These are phyloP conservation scores for Leptodactylus fuscus DNA, from an alignment of 2,113 vertebrate species.

Conservation along the genomic window DNA sequence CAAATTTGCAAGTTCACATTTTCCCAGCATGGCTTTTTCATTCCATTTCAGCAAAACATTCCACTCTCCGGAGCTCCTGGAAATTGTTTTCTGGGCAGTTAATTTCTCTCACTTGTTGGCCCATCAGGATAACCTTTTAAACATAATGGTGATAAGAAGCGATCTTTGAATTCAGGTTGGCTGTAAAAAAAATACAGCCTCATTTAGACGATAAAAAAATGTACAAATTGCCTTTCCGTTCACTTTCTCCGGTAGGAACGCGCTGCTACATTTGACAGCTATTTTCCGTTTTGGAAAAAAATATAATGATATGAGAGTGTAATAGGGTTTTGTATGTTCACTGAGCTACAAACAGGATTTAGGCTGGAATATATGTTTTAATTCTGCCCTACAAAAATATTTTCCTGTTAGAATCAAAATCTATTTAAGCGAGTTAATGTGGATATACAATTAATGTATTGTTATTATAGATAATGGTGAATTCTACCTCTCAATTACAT, in stretches of 20 bases:
- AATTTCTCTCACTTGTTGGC: conserved; percentile 56
- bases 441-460: background rate
- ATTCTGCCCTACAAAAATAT: background rate
- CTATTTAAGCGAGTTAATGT: background rate
- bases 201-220: conserved; percentile 45
- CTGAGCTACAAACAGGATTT: background rate
- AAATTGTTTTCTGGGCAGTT: conserved; percentile 59
- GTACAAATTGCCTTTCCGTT: conserved; percentile 4
- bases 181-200: conserved; percentile 39
- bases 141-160: conserved; percentile 54
- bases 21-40: conserved; percentile 56
- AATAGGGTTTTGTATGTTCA: conserved; percentile 3
- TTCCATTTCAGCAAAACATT: conserved; percentile 47
- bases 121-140: conserved; percentile 58
- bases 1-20: conserved; percentile 48
- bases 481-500: background rate
- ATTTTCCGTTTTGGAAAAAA: conserved; percentile 20
- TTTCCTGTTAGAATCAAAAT: background rate
- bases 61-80: conserved; percentile 34
- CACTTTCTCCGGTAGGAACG: background rate
- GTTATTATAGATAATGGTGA: background rate
- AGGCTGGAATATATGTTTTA: background rate
- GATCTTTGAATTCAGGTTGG: conserved; percentile 42
- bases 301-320: background rate
- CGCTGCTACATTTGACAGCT: background rate